Evolutionary conservation across 1,140 invertebrate species (phyloP), one percentile per base, ranked within the genome.

Genomic region (Zophobas atratus): DNA sequence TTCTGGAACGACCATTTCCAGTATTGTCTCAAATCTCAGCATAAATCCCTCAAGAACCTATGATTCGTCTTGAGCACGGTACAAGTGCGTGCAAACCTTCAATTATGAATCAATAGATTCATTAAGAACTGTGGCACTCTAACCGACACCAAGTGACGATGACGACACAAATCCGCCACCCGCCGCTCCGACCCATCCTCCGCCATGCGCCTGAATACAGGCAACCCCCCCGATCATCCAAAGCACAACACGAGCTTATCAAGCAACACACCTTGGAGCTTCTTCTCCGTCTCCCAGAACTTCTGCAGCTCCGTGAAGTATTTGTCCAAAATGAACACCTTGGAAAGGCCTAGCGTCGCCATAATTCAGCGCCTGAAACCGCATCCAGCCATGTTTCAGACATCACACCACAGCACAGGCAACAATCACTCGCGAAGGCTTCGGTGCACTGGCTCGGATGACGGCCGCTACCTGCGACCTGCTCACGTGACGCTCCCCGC

Each of bases 321-420:
- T 88, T 97, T 98, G 92, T 98, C 96, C 90, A 98, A 92, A 87
- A 98, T 97, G 92, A 97, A 98, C 87, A 97, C 96, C 91, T 98
- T 98, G 84, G 95, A 96, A 80, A 97, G 92, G 88, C 95, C 96
- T 88, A 97, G 90, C 86, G 95, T 96, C 91, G 95, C 95, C 94
- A 95, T 95, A 83, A 55, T 75, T 84, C 81, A 83, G 77, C 76
- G 74, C 74, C 72, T 53, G 67, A 78, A 70, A 79, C 76, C 77
- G 70, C 73, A 57, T 63, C 77, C 82, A 77, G 82, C 84, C 83
- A 84, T 84, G 79, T 83, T 84, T 75, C 82, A 78, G 78, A 80
- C 83, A 85, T 84, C 60, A 60, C 56, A 72, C 34, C 41, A 60
- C 70, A 77, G 60, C 70, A 71, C 70, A 39, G 73, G 36, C 43